Conservation (phyloP, 2,113 vertebrate genomes). For the Perca flavescens region DNA sequence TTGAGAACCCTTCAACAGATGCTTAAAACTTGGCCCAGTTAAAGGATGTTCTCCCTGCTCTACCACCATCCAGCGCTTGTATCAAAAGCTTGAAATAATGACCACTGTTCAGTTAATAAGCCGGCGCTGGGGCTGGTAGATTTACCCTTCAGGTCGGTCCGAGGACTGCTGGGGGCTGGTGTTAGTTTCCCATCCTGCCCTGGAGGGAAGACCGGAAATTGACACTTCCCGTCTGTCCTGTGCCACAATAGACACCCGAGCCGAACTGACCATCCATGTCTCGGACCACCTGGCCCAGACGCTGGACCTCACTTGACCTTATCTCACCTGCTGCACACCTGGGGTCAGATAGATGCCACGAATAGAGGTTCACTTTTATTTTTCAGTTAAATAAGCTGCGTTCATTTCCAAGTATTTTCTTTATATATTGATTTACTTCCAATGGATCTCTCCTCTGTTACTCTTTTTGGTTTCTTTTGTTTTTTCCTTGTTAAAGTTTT, state of each 20-base stretch:
- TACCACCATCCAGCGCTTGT: neutral
- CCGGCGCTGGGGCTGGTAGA: neutral
- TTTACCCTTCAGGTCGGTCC: neutral
- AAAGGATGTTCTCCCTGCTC: neutral
- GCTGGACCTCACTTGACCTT: constrained; percentile 74
- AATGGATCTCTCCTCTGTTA: neutral
- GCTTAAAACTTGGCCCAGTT: neutral
- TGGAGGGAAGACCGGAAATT: constrained; percentile 73
- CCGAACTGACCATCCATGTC: constrained; percentile 81
- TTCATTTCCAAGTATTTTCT: neutral
- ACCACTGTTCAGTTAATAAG: neutral
- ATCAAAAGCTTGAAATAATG: neutral
- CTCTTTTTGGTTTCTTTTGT: neutral
- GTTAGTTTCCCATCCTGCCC: constrained; percentile 68
- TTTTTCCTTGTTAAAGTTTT: neutral
- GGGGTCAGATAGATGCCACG: constrained; percentile 47
- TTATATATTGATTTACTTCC: neutral
- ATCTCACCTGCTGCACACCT: constrained; percentile 50
- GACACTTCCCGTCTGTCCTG: constrained; percentile 66
- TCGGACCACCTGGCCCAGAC: constrained; percentile 79
- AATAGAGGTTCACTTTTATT: neutral
- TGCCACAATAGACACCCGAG: constrained; percentile 73
- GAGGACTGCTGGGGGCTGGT: constrained; percentile 25
- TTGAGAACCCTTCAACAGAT: neutral
- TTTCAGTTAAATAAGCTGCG: neutral